Evolutionary conservation across 2,888 invertebrate species (phyloP).

Genomic region (Protophormia terraenovae): DNA sequence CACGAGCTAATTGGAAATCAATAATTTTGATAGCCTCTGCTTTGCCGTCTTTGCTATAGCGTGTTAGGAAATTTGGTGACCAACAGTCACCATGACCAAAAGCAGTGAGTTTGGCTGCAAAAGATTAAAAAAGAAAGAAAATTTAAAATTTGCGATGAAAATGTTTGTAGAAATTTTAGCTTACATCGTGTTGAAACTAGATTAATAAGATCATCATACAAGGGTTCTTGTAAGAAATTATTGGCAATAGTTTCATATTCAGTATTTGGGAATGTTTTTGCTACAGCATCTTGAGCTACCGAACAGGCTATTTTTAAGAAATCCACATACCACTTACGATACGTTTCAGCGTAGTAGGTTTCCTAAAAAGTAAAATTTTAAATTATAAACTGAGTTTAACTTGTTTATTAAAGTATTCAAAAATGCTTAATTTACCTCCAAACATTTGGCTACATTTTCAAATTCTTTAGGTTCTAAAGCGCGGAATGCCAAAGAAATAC

Average conservation of each 20-base stretch:
- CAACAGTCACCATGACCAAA: slow-evolving; percentile 89
- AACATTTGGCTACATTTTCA: slow-evolving; percentile 78
- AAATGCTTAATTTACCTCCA: slow-evolving; percentile 73
- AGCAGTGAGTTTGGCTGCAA: slow-evolving; percentile 81
- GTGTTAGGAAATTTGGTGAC: slow-evolving; percentile 88
- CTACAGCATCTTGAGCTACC: slow-evolving; percentile 85
- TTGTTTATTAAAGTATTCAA: not conserved
- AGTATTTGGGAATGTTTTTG: slow-evolving; percentile 84
- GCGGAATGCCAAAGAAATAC: slow-evolving; percentile 84
- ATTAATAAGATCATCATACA: slow-evolving; percentile 81
- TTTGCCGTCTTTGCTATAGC: slow-evolving; percentile 74
- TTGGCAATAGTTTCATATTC: slow-evolving; percentile 84
- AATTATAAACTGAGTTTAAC: not conserved
- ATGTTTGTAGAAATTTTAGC: too few relatives aligned
- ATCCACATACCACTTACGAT: slow-evolving; percentile 83
- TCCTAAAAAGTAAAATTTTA: slow-evolving; percentile 78
- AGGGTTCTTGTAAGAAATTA: slow-evolving; percentile 83
- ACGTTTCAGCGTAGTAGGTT: slow-evolving; percentile 83
- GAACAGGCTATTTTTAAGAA: slow-evolving; percentile 83
- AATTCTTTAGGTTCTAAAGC: slow-evolving; percentile 83
- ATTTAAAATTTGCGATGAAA: not conserved
- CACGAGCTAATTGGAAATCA: slow-evolving; percentile 86
- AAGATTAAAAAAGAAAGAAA: not conserved
- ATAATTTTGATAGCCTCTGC: slow-evolving; percentile 83
- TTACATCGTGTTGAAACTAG: slow-evolving; percentile 75